Conservation (phyloP, 2,797 vertebrate genomes). For the Lindbergichthys nudifrons region DNA sequence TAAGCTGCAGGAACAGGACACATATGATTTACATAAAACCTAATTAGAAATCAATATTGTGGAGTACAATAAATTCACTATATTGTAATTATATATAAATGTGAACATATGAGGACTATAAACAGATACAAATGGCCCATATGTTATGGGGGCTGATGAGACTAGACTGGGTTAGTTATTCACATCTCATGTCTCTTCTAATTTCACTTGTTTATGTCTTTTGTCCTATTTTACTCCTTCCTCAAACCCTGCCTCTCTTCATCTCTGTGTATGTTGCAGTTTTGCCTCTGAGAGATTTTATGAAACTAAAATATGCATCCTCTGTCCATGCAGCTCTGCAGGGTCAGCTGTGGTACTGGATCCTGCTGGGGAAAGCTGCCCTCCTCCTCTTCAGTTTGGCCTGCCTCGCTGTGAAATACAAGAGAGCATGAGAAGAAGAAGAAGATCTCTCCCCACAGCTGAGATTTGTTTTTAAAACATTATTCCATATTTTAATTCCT, state of each 20-base stretch:
- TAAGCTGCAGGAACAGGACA: too few relatives aligned
- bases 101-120: too few relatives aligned
- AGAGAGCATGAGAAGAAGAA: slow-evolving; percentile 8
- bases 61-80: too few relatives aligned
- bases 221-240: background rate
- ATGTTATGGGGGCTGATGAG: too few relatives aligned
- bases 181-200: background rate
- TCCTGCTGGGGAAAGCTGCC: slow-evolving; percentile 54
- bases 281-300: background rate
- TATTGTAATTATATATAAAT: too few relatives aligned
- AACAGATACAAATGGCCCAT: too few relatives aligned
- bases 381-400: slow-evolving; percentile 40
- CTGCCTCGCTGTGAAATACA: slow-evolving; percentile 27
- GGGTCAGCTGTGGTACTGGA: slow-evolving; percentile 61
- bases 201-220: background rate
- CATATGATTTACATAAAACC: too few relatives aligned
- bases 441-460: background rate
- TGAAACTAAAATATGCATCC: background rate
- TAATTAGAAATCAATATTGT: too few relatives aligned
- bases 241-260: background rate
- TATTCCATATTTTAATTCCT: background rate
- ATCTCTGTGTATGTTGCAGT: background rate
- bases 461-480: background rate
- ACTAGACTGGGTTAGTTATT: background rate
- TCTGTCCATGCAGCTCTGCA: slow-evolving; percentile 42